Conservation (phyloP, 2,888 invertebrate genomes). For the Muschampia plurimacula region DNA sequence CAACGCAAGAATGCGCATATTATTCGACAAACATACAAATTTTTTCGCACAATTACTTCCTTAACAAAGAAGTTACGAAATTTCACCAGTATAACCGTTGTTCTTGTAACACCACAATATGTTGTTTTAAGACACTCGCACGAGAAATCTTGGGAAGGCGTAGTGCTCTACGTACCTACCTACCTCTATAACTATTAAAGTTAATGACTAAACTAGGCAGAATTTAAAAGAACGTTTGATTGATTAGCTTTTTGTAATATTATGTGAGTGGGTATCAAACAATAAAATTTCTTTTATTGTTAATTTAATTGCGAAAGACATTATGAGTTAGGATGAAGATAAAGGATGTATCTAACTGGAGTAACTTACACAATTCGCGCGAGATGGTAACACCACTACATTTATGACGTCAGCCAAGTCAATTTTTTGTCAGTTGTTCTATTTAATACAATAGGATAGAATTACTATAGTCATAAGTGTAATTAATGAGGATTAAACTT, state of each 20-base stretch:
- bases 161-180: slow-evolving; percentile 23
- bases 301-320: neutral
- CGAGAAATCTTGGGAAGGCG: slow-evolving; percentile 63
- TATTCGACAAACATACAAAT: slow-evolving; percentile 54
- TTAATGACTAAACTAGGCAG: slow-evolving; percentile 15
- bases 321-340: no score
- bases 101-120: slow-evolving; percentile 70
- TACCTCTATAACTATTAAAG: neutral
- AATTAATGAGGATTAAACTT: no score
- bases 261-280: neutral
- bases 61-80: slow-evolving; percentile 80
- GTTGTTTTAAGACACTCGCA: slow-evolving; percentile 63
- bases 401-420: no score
- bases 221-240: slow-evolving; percentile 3
- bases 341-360: no score
- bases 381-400: no score
- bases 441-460: no score
- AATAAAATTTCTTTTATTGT: neutral
- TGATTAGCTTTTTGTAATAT: neutral
- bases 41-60: slow-evolving; percentile 81
- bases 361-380: no score
- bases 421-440: no score
- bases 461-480: no score
- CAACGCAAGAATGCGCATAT: slow-evolving; percentile 55
- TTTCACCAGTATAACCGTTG: slow-evolving; percentile 73